Base-by-base conservation (phyloP, 2,888 invertebrate species). In the Helleia helle region DNA sequence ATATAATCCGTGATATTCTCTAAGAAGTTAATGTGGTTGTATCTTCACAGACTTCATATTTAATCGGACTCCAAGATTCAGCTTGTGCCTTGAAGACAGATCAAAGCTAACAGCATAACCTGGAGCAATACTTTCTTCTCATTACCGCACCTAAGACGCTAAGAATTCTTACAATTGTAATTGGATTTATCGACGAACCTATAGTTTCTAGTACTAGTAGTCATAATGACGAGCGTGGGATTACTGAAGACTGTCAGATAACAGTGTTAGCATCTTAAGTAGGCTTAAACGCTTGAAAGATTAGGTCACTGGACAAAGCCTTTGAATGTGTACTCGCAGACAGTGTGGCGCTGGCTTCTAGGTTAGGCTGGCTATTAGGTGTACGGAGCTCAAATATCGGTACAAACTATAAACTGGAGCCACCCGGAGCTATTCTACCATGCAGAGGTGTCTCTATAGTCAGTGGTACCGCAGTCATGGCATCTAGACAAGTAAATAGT, bases 121-220 rank as follows among this genome's bases (percentile, higher is more conserved):
- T 2, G 2, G 6, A 2, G 26, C 2, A 26, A 8, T 26, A 26
- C 26, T 11, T 26, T 2, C 6, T 4, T 7, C 6, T 22, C 26
- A 26, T 26, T 1, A 26, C 26, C 31, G 18, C 7, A 17, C 14
- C 17, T 17, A 8, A 30, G 9, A 26, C 8, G 31, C 11, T 11
- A 6, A 18, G 34, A 34, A 34, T 34, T 22, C 34, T 34, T 34
- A 34, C 34, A 34, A 34, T 18, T 34, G 18, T 34, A 34, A 34
- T 34, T 22, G 18, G 34, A 34, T 34, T 34, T 15, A n/a, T 12
- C 22, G 18, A 7, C 11, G 18, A 17, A 31, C 12, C 18, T 31
- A 12, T 18, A 5, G 13, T 29, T 13, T n/a, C n/a, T n/a, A 29
- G 13, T 13, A 14, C 2, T 11, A 22, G 31, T 9, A 8, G 12